Evolutionary conservation across 2,113 vertebrate genomes (phyloP), one percentile per base, ranked within the genome.

Genomic region (Cricetomys ansorgei): DNA sequence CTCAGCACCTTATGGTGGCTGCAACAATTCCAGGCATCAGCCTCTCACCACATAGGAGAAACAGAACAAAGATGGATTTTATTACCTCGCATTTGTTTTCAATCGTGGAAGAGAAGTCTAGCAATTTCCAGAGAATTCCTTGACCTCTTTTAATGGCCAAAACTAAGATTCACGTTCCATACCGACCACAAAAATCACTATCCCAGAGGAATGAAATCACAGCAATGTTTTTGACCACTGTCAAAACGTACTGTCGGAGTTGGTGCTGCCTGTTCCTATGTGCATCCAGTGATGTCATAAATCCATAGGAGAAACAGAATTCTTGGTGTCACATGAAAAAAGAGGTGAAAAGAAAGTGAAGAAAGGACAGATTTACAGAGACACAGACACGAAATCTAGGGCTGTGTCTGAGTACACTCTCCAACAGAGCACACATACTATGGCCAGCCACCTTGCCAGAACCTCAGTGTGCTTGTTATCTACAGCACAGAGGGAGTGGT

Each of bases 291-390:
- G 3, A 27, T 31, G 9, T 79, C 31, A 37, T 29, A 75, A 43
- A 45, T 50, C 8, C 40, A 34, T 48, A 53, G 37, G 27, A 5
- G 8, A 31, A 6, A 19, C 29, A 31, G 17, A 25, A 7, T 31
- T 31, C 25, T 9, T 45, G 9, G 50, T 31, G 10, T 50, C n/a
- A 34, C 1, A 0, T 0, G 19, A 12, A n/a, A 59, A n/a, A 75
- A n/a, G n/a, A n/a, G n/a, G n/a, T n/a, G n/a, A n/a, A 27, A 37
- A n/a, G 21, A 3, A n/a, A 31, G 25, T 81, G n/a, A 83, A 59
- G 11, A 59, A 43, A 73, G 70, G 7, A 27, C 37, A 57, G 11
- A n/a, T n/a, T n/a, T n/a, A n/a, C n/a, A n/a, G n/a, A 13, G 34
- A 40, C 21, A 57, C 5, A n/a, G 25, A 40, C 21, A 3, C 17